Evolutionary conservation across 1,140 invertebrate species (phyloP).

Genomic region (Microplitis demolitor): DNA sequence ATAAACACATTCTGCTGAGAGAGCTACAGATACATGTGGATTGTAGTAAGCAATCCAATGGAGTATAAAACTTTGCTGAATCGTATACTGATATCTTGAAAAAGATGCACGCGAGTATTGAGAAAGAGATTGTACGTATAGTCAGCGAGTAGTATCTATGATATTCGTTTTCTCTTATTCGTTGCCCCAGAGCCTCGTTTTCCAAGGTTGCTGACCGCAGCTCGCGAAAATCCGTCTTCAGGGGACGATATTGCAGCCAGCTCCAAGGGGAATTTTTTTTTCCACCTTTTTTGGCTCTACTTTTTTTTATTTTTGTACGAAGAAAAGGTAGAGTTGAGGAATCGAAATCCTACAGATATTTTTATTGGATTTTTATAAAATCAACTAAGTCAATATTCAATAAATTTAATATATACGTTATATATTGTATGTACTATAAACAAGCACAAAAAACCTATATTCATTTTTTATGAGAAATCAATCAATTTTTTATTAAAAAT

Average conservation of each 20-base stretch:
- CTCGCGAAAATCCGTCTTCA: conserved; percentile 21
- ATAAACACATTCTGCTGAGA: background rate
- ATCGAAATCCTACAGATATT: background rate
- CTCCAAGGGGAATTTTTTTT: background rate
- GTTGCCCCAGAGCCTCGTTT: conserved; percentile 23
- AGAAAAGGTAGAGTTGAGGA: background rate
- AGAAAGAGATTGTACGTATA: conserved; percentile 5
- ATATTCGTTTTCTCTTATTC: background rate
- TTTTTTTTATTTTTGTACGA: background rate
- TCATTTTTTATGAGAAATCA: too few species aligned
- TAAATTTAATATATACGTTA: background rate
- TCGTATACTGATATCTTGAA: background rate
- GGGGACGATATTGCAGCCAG: conserved; percentile 20
- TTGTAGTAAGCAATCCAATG: background rate
- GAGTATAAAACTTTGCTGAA: background rate
- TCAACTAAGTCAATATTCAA: conserved; percentile 8
- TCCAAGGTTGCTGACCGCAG: conserved; percentile 21
- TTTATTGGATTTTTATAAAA: conserved; percentile 5
- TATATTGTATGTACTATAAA: too few species aligned
- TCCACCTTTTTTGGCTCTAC: background rate
- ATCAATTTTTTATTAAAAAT: too few species aligned
- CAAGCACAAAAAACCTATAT: too few species aligned
- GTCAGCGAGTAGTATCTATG: background rate
- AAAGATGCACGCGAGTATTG: conserved; percentile 7
- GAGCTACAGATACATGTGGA: background rate